These are phyloP conservation scores for Mesoclemmys tuberculata DNA, from an alignment of 2,113 vertebrate species.

Conservation along the genomic window DNA sequence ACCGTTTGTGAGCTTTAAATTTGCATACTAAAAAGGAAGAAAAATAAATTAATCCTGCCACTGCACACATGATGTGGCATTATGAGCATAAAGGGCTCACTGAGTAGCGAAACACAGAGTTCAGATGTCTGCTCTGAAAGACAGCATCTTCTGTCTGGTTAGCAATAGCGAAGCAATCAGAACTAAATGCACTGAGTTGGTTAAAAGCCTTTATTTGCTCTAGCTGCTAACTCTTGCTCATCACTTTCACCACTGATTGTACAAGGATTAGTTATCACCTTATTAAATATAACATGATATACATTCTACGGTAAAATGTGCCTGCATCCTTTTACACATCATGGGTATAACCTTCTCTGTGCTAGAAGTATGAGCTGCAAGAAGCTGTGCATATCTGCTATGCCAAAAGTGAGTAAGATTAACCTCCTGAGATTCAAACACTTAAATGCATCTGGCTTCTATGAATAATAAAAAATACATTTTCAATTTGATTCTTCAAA, in stretches of 20 bases:
- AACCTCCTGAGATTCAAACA: neutral
- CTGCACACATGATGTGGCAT: neutral
- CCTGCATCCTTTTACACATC: neutral
- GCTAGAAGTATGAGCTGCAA: neutral
- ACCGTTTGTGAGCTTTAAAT: constrained; percentile 97
- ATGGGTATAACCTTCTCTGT: neutral
- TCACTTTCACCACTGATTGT: neutral
- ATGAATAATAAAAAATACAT: neutral
- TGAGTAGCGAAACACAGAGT: neutral
- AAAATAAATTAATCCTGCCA: neutral
- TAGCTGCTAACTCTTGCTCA: constrained; percentile 5
- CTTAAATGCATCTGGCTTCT: neutral
- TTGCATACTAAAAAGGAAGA: constrained; percentile 88
- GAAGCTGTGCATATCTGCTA: neutral
- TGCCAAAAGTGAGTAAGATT: neutral
- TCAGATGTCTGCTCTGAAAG: neutral
- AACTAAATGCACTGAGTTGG: neutral
- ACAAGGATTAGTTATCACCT: neutral
- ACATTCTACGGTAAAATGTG: neutral
- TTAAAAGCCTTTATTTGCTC: neutral
- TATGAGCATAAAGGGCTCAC: neutral
- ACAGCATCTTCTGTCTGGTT: neutral
- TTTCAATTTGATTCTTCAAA: neutral
- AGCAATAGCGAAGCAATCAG: neutral
- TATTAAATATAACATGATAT: constrained; percentile 13